These are phyloP conservation scores for Drosophila rubida DNA, from an alignment of 2,888 invertebrate species.

Conservation along the genomic window DNA sequence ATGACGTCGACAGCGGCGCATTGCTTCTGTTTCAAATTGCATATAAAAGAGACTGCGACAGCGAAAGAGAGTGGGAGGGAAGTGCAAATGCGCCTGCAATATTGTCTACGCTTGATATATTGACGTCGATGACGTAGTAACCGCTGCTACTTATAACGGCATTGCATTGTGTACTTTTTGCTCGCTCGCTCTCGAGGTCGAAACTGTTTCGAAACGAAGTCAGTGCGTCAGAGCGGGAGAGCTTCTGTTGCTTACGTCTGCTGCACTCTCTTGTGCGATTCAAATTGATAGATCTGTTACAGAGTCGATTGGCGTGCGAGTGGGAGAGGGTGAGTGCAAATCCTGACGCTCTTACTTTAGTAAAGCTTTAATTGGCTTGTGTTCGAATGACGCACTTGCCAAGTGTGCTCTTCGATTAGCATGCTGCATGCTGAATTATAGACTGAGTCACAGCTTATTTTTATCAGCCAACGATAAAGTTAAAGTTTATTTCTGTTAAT, in stretches of 20 bases:
- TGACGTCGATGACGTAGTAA: conserved; percentile 18
- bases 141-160: conserved; percentile 16
- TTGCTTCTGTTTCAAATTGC: conserved; percentile 1
- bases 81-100: conserved; percentile 22
- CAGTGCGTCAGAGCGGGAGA: conserved; percentile 1
- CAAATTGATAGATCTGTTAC: background rate
- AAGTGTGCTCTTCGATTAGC: conserved; percentile 3
- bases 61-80: background rate
- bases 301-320: background rate
- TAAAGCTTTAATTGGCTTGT: background rate
- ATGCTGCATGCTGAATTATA: background rate
- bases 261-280: background rate
- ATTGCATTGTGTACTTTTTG: conserved; percentile 11
- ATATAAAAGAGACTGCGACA: background rate
- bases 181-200: conserved; percentile 26
- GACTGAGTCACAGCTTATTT: background rate
- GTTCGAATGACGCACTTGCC: background rate
- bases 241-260: background rate
- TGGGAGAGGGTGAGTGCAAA: background rate
- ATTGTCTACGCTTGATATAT: conserved; percentile 18
- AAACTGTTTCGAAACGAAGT: conserved; percentile 29
- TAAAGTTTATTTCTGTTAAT: background rate
- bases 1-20: conserved; percentile 17
- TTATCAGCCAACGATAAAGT: background rate
- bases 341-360: background rate